A percentile compares a stretch with the other conserved stretches of the same genome.
Evolutionary conservation across 2,113 vertebrate species (phyloP).

Genomic region (Sinocyclocheilus maitianheensis): DNA sequence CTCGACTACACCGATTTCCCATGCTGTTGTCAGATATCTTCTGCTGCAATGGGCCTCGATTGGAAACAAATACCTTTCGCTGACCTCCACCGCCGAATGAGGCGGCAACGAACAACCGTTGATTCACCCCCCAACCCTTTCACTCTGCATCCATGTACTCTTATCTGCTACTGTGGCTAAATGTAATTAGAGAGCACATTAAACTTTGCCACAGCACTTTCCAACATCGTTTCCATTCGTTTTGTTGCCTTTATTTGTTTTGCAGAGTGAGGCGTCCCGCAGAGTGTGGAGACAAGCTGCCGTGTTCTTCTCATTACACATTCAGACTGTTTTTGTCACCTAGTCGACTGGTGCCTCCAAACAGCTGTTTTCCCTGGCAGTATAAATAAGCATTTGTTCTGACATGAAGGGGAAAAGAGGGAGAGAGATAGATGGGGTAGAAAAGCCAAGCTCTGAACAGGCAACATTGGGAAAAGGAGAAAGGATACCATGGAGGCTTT

Average conservation of each 20-base stretch:
- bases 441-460: slow-evolving; percentile 53
- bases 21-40: slow-evolving; percentile 45
- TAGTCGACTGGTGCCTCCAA: slow-evolving; percentile 61
- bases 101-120: background rate
- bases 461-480: slow-evolving; percentile 44
- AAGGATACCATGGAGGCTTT: slow-evolving; percentile 31
- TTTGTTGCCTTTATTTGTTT: slow-evolving; percentile 68
- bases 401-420: slow-evolving; percentile 48
- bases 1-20: slow-evolving; percentile 37
- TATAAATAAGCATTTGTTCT: slow-evolving; percentile 67
- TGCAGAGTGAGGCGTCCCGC: slow-evolving; percentile 63
- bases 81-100: slow-evolving; percentile 24
- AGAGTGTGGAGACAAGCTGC: slow-evolving; percentile 62
- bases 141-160: background rate
- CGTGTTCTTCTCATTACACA: slow-evolving; percentile 70
- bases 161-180: slow-evolving; percentile 44
- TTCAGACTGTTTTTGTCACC: slow-evolving; percentile 68
- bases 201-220: slow-evolving; percentile 58
- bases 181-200: slow-evolving; percentile 57
- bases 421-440: slow-evolving; percentile 58
- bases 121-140: slow-evolving; percentile 18
- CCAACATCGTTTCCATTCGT: slow-evolving; percentile 59
- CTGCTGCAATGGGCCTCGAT: slow-evolving; percentile 54
- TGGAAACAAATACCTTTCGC: slow-evolving; percentile 55
- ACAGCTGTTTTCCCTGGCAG: slow-evolving; percentile 74